Evolutionary conservation across 2,797 vertebrate genomes (phyloP), one percentile per base, ranked within the genome.

Genomic region (Bothrops alternatus): DNA sequence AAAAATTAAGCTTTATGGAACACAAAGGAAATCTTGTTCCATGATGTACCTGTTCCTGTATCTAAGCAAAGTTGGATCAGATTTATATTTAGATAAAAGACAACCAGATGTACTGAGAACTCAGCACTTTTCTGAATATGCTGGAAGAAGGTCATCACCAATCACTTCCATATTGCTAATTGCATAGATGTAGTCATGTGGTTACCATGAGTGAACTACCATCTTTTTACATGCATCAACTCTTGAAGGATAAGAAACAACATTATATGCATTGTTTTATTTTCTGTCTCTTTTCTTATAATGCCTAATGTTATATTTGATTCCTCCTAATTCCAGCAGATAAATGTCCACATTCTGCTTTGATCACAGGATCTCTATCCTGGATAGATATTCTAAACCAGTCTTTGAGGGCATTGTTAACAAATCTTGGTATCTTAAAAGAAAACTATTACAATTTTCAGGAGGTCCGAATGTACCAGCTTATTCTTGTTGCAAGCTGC

Each of bases 401-500:
- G 55, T 23, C 23, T 32, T 58, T 88, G 56, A 58, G 37, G 25
- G 3, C 37, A 47, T 32, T 58, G 32, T 37, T 82, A 88, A 58
- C 56, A 58, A n/a, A 88, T 23, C 10, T 20, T 73, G n/a, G 50
- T 20, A 73, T 73, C 12, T 56, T 61, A 73, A 78, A 60, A 90
- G 23, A 92, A 82, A 94, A 93, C 90, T 53, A 93, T 16, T 60
- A 92, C 91, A 90, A 82, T 1, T 86, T 89, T 92, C 89, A 93
- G 94, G 3, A 92, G 20, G 23, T 90, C 88, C 90, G 37, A 90
- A 90, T 86, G 73, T 92, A 86, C 92, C 92, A 90, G 82, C 2
- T 93, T 92, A 69, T 5, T 89, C 92, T 93, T 93, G 82, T 86
- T 95, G 93, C 92, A 90, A 96, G 87, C 47, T 95, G 37, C 11